Evolutionary conservation across 2,113 vertebrate species (phyloP), one percentile per base, ranked within the genome.

Genomic region (Agapornis roseicollis): DNA sequence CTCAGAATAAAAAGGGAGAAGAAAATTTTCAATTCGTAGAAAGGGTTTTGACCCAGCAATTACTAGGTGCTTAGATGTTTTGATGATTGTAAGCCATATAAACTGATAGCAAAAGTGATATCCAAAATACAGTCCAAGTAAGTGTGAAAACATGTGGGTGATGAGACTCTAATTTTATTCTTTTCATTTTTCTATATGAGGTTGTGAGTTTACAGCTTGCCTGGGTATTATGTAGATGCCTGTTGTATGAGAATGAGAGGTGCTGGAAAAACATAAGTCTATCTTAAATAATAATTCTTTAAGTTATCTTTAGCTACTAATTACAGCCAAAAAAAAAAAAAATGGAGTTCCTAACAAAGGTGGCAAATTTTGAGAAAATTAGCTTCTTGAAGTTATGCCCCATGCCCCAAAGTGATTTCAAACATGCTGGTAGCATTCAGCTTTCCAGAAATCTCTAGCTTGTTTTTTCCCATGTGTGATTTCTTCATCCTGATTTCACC

Each of bases 91-190:
- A 85, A 91, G 35, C 72, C 66, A 72, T 47, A 89, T 39, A 94
- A 84, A 89, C 60, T 0, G 11, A 63, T 74, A 94, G 63, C 7
- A 3, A 94, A 91, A 78, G 78, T 50, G 91, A 28, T 46, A 89
- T 81, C 84, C 61, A 81, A 95, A 95, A 82, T 65, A 65, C 39
- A 88, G 22, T 49, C 60, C 17, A 89, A 85, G 80, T 58, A 95
- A 76, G 84, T 96, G 87, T 88, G 84, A 94, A 96, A 91, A 91
- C 91, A 72, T 53, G 89, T 93, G 78, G 85, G 80, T 61, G 58
- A 76, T 63, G 10, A 89, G 63, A 41, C 81, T 95, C 87, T 95
- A 91, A 95, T 95, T 93, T 96, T 89, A 85, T 91, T 87, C 63
- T 87, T 22, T 64, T 92, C 49, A 61, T 92, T 76, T 63, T 88